Base-by-base conservation (phyloP, 2,113 vertebrate species). In the Andinoacara biseriatus region DNA sequence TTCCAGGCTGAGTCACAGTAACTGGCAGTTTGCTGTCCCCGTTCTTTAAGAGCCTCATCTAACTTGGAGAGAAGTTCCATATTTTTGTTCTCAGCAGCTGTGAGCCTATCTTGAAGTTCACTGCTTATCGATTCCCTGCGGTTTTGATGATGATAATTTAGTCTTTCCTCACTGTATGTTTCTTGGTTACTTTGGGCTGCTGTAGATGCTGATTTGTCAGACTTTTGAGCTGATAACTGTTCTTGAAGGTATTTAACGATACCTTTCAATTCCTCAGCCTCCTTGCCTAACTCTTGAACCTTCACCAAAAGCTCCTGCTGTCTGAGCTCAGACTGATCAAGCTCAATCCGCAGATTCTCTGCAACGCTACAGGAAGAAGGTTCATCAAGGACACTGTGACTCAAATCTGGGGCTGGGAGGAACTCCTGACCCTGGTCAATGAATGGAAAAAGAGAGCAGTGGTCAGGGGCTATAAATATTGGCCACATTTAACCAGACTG, bases 331-430 rank as follows among this genome's bases (percentile, higher is more conserved):
- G 97, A 95, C 63, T 96, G 97, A 90, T 99, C 97, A 9, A 98
- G 97, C 79, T 98, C 97, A 35, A 97, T 84, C 61, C 96, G 96
- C 90, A 98, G 96, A 87, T 97, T 97, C 14, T 99, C 98, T 0
- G 96, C 95, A 6, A 96, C 89, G 63, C 94, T 96, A 85, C 96
- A 93, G 0, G 95, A 38, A 40, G 94, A 90, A 3, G 93, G 72
- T 58, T 97, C 97, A 2, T 60, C 94, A 13, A 95, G 95, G 11
- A 97, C 74, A 78, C 95, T 94, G 74, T 89, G 96, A 79, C 92
- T 96, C 63, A 95, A 83, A 38, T 98, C 97, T 9, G 96, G 94
- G 76, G 95, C 94, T 80, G 96, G 95, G 58, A 93, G 84, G 88
- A 95, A 94, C 56, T 99, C 98, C 79, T 96, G 96, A 3, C 94